Base-by-base conservation (phyloP, 2,797 vertebrate genomes). In the Lagodon rhomboides region DNA sequence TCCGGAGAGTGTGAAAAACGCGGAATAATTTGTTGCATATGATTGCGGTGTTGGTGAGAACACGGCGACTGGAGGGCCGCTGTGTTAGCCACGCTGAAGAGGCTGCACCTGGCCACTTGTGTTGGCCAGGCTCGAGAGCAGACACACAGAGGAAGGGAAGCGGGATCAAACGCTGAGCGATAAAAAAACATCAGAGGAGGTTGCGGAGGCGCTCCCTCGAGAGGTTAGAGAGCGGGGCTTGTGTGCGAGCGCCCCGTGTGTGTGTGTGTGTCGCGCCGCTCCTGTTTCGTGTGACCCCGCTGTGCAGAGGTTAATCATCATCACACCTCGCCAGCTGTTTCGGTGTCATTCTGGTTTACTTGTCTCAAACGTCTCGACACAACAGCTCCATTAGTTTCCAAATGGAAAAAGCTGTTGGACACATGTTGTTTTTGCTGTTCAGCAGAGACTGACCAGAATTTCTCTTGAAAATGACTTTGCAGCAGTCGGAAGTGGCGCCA, bases 91-190 rank as follows among this genome's bases (percentile, higher is more conserved):
- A 1, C 65, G 71, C 60, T 85, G 72, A 87, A 91, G 86, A 90
- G 86, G 77, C 72, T 83, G 73, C 91, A 93, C 82, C 87, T 94
- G 91, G 88, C 83, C 85, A 82, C 82, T 93, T 84, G 83, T 91
- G 75, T 67, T 74, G 81, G 62, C 63, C 38, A 17, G 34, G 68
- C 70, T 84, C 4, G 41, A 88, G 73, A 75, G 60, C 44, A 69
- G 68, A 77, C 71, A 70, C 55, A 54, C 68, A 72, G 43, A 70
- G 70, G 73, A 74, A 74, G 56, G 76, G 73, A 73, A 89, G 76
- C 43, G 68, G 82, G 83, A 91, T 92, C 89, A 91, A 90, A 90
- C 83, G 54, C 70, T 2, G 75, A 70, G 85, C 83, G 69, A 88
- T 83, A 78, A 88, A 88, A 38, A 38, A 86, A 80, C 70, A 79